Conservation (phyloP, 1,140 invertebrate genomes). For the Solenopsis fugax region DNA sequence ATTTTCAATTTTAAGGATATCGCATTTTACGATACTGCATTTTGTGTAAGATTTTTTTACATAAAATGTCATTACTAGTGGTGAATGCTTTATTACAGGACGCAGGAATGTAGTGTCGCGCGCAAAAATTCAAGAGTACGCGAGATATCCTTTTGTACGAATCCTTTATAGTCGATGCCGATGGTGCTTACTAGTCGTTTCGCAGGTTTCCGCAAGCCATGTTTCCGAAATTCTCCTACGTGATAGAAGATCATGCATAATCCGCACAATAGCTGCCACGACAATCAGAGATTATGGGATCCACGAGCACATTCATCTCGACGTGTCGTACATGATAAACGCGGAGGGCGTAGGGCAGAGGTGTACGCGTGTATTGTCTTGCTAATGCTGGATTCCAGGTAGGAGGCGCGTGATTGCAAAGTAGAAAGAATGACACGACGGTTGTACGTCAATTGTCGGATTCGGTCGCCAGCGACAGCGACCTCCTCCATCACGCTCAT, state of each 20-base stretch:
- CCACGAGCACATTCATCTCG: conserved; percentile 59
- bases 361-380: conserved; percentile 51
- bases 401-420: conserved; percentile 28
- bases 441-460: conserved; percentile 3
- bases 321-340: conserved; percentile 66
- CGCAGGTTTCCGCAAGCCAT: conserved; percentile 5
- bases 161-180: background rate
- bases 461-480: background rate
- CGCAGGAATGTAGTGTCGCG: background rate
- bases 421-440: conserved; percentile 29
- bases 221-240: conserved; percentile 49
- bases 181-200: conserved; percentile 12
- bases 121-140: background rate
- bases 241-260: conserved; percentile 65
- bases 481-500: background rate
- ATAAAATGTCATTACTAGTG: background rate
- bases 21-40: background rate
- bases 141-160: background rate
- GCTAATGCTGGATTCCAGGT: conserved; percentile 48
- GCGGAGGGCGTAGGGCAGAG: too few species aligned
- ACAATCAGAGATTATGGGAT: conserved; percentile 71
- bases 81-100: background rate
- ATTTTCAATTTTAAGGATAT: background rate
- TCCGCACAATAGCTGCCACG: conserved; percentile 45
- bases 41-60: background rate